Percentiles rank a stretch among this genome's conserved stretches.
Evolutionary conservation across 2,888 invertebrate species (phyloP).

Genomic region (Heliconius charithonia): DNA sequence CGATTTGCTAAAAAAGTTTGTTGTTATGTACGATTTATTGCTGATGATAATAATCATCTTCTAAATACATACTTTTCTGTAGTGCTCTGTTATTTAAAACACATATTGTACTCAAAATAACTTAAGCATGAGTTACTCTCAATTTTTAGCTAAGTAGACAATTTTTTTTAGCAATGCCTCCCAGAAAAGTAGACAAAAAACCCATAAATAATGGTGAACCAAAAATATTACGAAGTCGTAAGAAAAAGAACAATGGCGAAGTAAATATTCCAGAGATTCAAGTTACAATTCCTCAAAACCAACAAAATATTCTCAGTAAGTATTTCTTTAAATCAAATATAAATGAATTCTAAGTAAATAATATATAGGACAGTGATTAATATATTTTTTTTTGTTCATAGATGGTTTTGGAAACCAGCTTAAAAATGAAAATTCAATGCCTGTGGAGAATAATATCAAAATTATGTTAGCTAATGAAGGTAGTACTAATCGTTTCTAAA

Average conservation of each 20-base stretch:
- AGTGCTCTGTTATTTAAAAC: neutral
- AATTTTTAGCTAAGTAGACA: constrained; percentile 9
- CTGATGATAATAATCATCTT: neutral
- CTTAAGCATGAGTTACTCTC: constrained; percentile 17
- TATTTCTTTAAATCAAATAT: neutral
- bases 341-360: neutral
- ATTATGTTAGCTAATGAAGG: constrained; percentile 62
- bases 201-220: constrained; percentile 28
- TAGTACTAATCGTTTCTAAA: constrained; percentile 39
- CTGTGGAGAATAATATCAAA: constrained; percentile 47
- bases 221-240: constrained; percentile 40
- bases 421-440: constrained; percentile 10
- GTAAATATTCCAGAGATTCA: constrained; percentile 53
- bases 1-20: constrained; percentile 14
- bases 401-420: neutral
- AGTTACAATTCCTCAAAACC: constrained; percentile 44
- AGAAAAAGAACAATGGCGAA: constrained; percentile 42
- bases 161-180: constrained; percentile 51
- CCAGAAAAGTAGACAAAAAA: constrained; percentile 48
- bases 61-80: neutral
- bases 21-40: neutral
- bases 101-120: neutral
- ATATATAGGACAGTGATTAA: neutral
- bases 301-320: constrained; percentile 13
- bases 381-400: neutral